Base-by-base conservation (phyloP, 2,888 invertebrate species). In the Crepidodera aurea region DNA sequence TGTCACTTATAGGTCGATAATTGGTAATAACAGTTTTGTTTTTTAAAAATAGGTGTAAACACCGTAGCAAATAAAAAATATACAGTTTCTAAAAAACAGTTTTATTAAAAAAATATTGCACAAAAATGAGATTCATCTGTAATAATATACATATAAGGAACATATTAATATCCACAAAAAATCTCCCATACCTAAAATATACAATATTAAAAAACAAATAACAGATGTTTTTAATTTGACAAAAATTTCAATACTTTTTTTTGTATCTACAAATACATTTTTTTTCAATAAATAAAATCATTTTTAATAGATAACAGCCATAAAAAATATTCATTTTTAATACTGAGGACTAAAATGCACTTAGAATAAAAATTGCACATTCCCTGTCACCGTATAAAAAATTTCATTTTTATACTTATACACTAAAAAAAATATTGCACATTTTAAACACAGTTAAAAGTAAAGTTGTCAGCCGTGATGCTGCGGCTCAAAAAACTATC, bases 141-240 rank as follows among this genome's bases (percentile, higher is more conserved):
- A 22, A 12, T 27, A 54, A 27, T 48, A 63, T 71, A 73, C 71
- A 74, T n/a, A n/a, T 71, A 73, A 73, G 72, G 73, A 73, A 74
- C 73, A 68, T 69, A 51, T 16, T 29, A 12, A 32, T 34, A 34
- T 37, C 19, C 22, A 51, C 19, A 51, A 51, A 34, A 51, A 29
- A 64, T 50, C 62, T 60, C 66, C 64, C 59, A 53, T 62, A 56
- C 66, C 56, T 58, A 40, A 56, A 25, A 53, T 12, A 10, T 44
- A 13, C 19, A 22, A 15, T 2, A 48, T n/a, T 12, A 27, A 29
- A 16, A 48, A 27, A 48, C 29, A 48, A 22, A 44, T n/a, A 44
- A 42, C 5, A 42, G 8, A 18, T 7, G 39, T 7, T 10, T 19
- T 3, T 10, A 16, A 44, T 22, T 25, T 19, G 10, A 12, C 13